These are phyloP conservation scores for Gymnoscelis rufifasciata DNA, from an alignment of 2,888 invertebrate genomes.

Conservation along the genomic window DNA sequence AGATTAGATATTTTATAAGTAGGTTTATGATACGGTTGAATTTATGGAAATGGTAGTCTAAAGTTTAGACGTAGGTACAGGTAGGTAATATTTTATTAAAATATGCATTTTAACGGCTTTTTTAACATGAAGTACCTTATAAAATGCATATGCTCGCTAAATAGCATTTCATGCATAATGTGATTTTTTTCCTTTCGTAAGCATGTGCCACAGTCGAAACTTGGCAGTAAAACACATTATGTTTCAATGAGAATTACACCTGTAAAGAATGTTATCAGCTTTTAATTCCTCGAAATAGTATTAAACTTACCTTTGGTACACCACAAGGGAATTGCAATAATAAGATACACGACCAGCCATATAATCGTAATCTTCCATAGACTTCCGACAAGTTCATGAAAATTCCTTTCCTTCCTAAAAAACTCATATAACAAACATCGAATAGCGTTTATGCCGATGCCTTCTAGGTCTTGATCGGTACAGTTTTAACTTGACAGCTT, in stretches of 20 bases:
- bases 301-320: slow-evolving; percentile 54
- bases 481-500: no score
- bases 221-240: no score
- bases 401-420: slow-evolving; percentile 23
- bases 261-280: no score
- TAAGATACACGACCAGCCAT: slow-evolving; percentile 50
- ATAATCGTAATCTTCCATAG: slow-evolving; percentile 44
- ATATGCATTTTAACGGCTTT: no score
- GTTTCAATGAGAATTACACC: no score
- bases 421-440: slow-evolving; percentile 34
- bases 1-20: no score
- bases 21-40: no score
- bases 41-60: no score
- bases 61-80: no score
- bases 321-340: slow-evolving; percentile 58
- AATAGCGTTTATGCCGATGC: slow-evolving; percentile 51
- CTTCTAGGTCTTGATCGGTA: slow-evolving; percentile 45
- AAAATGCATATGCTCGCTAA: slow-evolving; percentile 15
- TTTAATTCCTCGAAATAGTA: no score
- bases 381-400: slow-evolving; percentile 24
- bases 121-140: no score
- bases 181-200: slow-evolving; percentile 26
- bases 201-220: slow-evolving; percentile 5
- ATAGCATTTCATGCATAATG: slow-evolving; percentile 5
- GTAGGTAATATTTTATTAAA: no score